These are phyloP conservation scores for Recurvirostra avosetta DNA, from an alignment of 2,113 vertebrate genomes.

Conservation along the genomic window DNA sequence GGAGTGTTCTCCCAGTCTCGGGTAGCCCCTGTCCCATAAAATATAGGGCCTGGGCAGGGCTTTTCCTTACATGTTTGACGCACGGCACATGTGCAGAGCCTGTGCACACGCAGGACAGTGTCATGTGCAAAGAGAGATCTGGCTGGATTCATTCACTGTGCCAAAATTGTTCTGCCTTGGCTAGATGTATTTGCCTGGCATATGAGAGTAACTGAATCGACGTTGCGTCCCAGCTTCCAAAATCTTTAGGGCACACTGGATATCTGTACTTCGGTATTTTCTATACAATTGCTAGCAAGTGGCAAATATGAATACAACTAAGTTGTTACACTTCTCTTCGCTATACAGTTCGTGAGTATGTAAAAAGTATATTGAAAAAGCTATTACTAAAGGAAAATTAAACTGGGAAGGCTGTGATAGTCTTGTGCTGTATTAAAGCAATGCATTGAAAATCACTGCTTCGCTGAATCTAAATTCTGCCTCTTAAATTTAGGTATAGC, in stretches of 20 bases:
- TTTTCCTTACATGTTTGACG: background rate
- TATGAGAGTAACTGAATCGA: background rate
- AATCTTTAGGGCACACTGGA: background rate
- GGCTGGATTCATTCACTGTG: background rate
- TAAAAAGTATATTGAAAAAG: background rate
- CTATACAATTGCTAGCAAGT: background rate
- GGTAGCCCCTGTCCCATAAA: background rate
- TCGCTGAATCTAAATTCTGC: background rate
- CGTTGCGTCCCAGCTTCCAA: background rate
- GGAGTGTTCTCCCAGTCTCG: background rate
- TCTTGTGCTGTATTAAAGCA: background rate
- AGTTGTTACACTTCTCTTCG: background rate
- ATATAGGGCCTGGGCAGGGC: background rate
- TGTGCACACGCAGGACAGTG: background rate
- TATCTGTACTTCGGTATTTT: background rate
- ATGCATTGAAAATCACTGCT: background rate
- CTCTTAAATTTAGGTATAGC: background rate
- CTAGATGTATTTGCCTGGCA: background rate
- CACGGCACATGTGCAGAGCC: accelerated
- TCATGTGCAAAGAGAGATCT: background rate
- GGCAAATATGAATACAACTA: background rate
- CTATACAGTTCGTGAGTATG: background rate
- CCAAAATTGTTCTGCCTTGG: background rate
- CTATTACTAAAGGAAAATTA: background rate
- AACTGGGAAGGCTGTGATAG: background rate